Conservation (phyloP, 2,888 invertebrate genomes). For the Agrilus cyanescens region DNA sequence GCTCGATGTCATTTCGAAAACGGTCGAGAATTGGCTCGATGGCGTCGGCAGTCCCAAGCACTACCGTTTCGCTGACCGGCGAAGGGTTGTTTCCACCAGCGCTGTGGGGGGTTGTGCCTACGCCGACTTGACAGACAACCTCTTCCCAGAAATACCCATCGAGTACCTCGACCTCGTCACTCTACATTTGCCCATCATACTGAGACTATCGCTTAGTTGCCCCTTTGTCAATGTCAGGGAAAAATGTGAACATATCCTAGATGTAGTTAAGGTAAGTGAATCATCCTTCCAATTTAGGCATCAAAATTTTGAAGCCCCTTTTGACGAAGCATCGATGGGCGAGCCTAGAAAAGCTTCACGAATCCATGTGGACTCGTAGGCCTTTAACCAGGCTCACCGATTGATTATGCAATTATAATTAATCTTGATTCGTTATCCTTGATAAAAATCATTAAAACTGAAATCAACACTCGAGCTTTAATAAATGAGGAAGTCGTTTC, state of each 20-base stretch:
- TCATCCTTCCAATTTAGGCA: no score
- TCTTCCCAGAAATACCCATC: slow-evolving; percentile 32
- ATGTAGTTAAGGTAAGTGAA: slow-evolving; percentile 42
- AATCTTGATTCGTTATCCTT: no score
- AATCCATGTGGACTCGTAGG: no score
- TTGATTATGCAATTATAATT: no score
- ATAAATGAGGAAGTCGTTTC: no score
- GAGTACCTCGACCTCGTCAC: slow-evolving; percentile 42
- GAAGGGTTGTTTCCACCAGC: slow-evolving; percentile 27
- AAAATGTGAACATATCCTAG: slow-evolving; percentile 44
- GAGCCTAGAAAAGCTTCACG: no score
- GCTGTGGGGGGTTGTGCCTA: slow-evolving; percentile 33
- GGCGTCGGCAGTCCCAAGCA: slow-evolving; percentile 40
- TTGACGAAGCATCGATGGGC: no score
- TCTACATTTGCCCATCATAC: slow-evolving; percentile 44
- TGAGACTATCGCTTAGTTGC: slow-evolving; percentile 45
- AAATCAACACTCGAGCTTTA: no score
- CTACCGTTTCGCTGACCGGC: slow-evolving; percentile 29
- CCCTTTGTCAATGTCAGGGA: slow-evolving; percentile 48
- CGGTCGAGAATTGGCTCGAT: slow-evolving; percentile 42
- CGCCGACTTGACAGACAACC: slow-evolving; percentile 35
- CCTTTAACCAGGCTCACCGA: no score
- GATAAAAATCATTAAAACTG: no score
- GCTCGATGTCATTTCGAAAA: slow-evolving; percentile 39
- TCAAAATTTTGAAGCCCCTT: no score